These are phyloP conservation scores for Hylaeus volcanicus DNA, from an alignment of 1,140 invertebrate genomes.

Conservation along the genomic window DNA sequence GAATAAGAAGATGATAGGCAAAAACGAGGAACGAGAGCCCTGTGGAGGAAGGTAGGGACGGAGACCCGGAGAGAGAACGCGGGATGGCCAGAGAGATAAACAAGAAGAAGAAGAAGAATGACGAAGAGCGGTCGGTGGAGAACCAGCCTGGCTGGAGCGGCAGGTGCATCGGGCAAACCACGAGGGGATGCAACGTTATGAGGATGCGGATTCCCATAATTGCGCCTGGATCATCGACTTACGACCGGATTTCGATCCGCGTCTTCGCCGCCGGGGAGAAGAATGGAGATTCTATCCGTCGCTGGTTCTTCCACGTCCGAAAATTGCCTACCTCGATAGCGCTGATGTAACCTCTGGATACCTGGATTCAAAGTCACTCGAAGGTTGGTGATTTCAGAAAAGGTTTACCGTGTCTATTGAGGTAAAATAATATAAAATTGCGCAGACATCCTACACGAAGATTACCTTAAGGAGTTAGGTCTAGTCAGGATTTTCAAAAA, in stretches of 20 bases:
- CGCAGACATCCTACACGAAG: no score
- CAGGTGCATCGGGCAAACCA: conserved; percentile 71
- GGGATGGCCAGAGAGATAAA: conserved; percentile 37
- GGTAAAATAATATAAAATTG: not conserved
- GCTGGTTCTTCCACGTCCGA: conserved; percentile 10
- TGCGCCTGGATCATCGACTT: conserved; percentile 65
- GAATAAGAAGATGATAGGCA: conserved; percentile 54
- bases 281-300: conserved; percentile 27
- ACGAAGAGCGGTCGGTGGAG: conserved; percentile 21
- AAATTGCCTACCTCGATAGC: conserved; percentile 32
- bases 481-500: no score
- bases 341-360: not conserved
- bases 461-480: no score
- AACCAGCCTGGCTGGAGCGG: conserved; percentile 59
- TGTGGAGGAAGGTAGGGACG: conserved; percentile 38
- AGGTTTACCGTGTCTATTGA: no score
- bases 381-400: no score
- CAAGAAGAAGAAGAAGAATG: conserved; percentile 47
- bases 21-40: conserved; percentile 44
- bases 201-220: conserved; percentile 73
- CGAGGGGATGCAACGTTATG: conserved; percentile 65
- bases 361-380: not conserved
- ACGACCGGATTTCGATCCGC: conserved; percentile 65
- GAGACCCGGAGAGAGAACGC: conserved; percentile 41
- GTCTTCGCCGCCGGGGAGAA: conserved; percentile 5